phyloP scores from a whole-genome alignment of 2,888 invertebrate genomes.

The Erebia epiphron region DNA sequence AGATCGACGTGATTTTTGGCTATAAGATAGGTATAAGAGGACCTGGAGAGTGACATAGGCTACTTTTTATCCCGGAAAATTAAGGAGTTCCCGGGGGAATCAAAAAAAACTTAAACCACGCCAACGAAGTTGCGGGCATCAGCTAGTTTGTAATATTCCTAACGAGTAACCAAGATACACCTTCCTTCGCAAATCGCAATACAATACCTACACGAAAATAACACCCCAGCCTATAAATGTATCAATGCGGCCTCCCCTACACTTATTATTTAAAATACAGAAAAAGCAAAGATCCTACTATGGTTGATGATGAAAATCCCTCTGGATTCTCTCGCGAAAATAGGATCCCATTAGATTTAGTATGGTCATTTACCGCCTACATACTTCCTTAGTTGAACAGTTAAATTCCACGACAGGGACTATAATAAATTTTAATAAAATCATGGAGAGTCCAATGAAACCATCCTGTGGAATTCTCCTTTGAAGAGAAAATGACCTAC shows the following conservation, averaged over 20 bases:
- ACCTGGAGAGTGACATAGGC: too few relatives aligned
- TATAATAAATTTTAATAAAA: slow-evolving; percentile 4
- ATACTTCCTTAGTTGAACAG: not conserved
- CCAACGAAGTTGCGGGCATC: too few relatives aligned
- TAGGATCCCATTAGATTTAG: not conserved
- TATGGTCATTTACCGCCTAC: not conserved
- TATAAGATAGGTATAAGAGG: too few relatives aligned
- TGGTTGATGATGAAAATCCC: not conserved
- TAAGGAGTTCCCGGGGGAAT: too few relatives aligned
- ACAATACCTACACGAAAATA: too few relatives aligned
- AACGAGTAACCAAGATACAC: too few relatives aligned
- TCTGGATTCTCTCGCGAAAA: not conserved
- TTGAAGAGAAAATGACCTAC: too few relatives aligned
- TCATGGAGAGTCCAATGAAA: not conserved
- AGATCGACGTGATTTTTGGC: too few relatives aligned
- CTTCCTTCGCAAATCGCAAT: too few relatives aligned
- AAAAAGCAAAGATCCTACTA: not conserved
- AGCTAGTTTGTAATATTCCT: too few relatives aligned
- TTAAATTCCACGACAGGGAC: not conserved
- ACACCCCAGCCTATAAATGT: not conserved
- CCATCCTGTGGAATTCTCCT: not conserved
- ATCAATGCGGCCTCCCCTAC: not conserved
- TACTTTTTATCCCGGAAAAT: too few relatives aligned
- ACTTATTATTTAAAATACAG: not conserved
- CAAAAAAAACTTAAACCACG: too few relatives aligned